Evolutionary conservation across 2,113 vertebrate genomes (phyloP), one percentile per base, ranked within the genome.

Genomic region (Sturnira hondurensis): DNA sequence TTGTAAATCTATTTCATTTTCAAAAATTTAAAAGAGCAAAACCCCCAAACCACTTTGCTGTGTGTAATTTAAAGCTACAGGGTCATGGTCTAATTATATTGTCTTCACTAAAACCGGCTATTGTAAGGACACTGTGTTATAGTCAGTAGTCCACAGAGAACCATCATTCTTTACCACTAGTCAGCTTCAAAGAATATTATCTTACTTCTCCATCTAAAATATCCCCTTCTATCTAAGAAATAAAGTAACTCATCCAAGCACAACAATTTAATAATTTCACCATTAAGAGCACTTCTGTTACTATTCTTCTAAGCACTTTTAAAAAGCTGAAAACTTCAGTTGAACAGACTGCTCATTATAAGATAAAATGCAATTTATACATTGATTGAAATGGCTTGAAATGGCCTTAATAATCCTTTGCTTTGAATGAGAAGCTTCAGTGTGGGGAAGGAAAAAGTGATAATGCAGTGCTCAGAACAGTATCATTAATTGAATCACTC

Each of bases 371-470:
- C 47, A 88, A 96, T 91, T 96, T 93, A 91, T 94, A 85, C 63
- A 92, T 91, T 96, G 93, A 94, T 94, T 96, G 92, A 96, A 89
- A 96, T 36, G 65, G 38, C 61, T 95, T 93, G 94, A 92, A 95
- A 81, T 89, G 84, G 88, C 92, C 61, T 93, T 97, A 96, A 90
- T 70, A 96, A 94, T 88, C 77, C 28, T 95, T 61, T 68, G n/a
- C 83, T 92, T 93, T 96, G 77, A 97, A 95, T 13, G 88, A 92
- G 58, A 26, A 85, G 41, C 67, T 74, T 96, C 67, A 76, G 67
- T 45, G 58, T 9, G 15, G 4, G 19, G 77, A 91, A 96, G 78
- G 83, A 92, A 92, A 96, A 88, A 36, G 20, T 80, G 88, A 96
- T 94, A 95, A 89, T 77, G 78, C 33, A 70, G n/a, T 33, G 36